Conservation (phyloP, 2,797 vertebrate species). For the Ctenochaetus hawaiiensis region DNA sequence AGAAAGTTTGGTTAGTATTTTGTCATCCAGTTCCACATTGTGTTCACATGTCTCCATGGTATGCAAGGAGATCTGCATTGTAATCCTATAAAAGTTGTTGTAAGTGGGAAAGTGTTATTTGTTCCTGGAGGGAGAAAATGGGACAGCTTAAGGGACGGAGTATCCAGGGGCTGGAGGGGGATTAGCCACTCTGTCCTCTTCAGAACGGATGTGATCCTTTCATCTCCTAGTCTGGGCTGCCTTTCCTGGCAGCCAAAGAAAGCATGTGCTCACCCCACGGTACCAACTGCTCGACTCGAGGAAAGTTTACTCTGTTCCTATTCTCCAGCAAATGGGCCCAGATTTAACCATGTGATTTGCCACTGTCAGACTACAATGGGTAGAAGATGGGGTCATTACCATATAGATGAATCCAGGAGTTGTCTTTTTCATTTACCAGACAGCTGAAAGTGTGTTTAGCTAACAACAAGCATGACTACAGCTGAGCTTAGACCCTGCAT, state of each 20-base stretch:
- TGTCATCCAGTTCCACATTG: conserved; percentile 74
- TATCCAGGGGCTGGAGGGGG: conserved; percentile 82
- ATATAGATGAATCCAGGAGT: conserved; percentile 86
- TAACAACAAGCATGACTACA: conserved; percentile 64
- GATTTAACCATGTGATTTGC: conserved; percentile 81
- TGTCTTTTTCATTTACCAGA: conserved; percentile 83
- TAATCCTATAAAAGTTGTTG: conserved; percentile 86
- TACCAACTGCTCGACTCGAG: conserved; percentile 68
- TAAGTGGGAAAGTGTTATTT: conserved; percentile 86
- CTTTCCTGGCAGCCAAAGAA: conserved; percentile 85
- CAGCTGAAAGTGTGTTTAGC: conserved; percentile 69
- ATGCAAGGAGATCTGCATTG: conserved; percentile 81
- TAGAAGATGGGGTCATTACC: conserved; percentile 81
- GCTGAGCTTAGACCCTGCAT: conserved; percentile 59
- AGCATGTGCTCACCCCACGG: conserved; percentile 76
- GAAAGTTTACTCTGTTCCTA: conserved; percentile 74
- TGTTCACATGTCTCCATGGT: conserved; percentile 68
- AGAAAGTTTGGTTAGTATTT: conserved; percentile 73
- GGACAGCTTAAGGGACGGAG: conserved; percentile 83
- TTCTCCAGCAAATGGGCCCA: conserved; percentile 73
- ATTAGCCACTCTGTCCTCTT: conserved; percentile 85
- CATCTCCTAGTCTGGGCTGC: conserved; percentile 82
- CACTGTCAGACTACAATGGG: conserved; percentile 74
- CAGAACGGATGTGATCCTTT: conserved; percentile 85
- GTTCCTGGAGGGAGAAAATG: conserved; percentile 84